Conservation (phyloP, 2,888 invertebrate species). For the Eretmocerus hayati region DNA sequence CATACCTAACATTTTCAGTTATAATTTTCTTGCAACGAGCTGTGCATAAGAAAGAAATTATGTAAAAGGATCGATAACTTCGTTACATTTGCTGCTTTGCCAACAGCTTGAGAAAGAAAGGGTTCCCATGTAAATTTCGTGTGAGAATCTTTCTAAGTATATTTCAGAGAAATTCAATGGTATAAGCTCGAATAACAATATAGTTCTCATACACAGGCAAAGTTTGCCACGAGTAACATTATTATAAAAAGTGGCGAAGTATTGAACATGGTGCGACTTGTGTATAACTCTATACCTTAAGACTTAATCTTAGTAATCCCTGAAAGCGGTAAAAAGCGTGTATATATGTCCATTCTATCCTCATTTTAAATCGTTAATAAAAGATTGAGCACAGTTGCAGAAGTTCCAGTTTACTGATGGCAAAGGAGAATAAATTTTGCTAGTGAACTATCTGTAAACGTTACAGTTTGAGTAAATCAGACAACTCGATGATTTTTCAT, state of each 20-base stretch:
- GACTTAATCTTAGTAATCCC: constrained; percentile 21
- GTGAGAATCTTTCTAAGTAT: too few relatives aligned
- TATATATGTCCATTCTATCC: constrained; percentile 22
- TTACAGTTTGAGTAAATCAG: constrained; percentile 9
- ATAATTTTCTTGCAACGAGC: too few relatives aligned
- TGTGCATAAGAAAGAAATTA: not conserved
- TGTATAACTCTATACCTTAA: constrained; percentile 20
- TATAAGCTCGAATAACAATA: constrained; percentile 14
- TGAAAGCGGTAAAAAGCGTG: constrained; percentile 17
- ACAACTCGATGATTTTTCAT: too few relatives aligned
- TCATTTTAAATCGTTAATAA: constrained; percentile 19
- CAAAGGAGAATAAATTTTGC: constrained; percentile 23
- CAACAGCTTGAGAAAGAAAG: constrained; percentile 19
- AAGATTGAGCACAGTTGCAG: constrained; percentile 13
- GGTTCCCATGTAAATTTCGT: constrained; percentile 4
- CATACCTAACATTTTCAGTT: too few relatives aligned
- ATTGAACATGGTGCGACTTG: constrained; percentile 17
- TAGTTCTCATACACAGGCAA: constrained; percentile 12
- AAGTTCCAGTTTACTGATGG: constrained; percentile 21
- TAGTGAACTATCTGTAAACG: constrained; percentile 22
- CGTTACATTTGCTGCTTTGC: constrained; percentile 20
- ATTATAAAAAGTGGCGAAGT: constrained; percentile 15
- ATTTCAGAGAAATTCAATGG: not conserved
- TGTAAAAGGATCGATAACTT: not conserved
- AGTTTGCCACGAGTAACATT: constrained; percentile 10